These are phyloP conservation scores for Bovichtus diacanthus DNA, from an alignment of 2,797 vertebrate species.

Conservation along the genomic window DNA sequence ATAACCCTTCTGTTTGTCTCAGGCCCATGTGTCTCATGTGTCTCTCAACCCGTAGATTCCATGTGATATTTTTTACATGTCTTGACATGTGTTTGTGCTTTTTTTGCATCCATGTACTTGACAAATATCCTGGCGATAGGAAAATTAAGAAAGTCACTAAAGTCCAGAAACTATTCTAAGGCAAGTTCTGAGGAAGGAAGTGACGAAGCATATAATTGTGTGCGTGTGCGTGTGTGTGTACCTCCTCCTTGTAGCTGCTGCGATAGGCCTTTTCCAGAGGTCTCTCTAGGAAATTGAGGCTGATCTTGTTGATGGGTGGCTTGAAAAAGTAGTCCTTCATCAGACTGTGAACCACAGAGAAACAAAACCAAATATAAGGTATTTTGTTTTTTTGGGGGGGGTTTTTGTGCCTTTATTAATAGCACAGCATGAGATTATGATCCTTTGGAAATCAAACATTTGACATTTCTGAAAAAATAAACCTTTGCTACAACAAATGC, in stretches of 20 bases:
- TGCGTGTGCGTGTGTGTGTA: conserved; percentile 56
- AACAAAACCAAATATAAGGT: background rate
- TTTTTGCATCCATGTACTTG: background rate
- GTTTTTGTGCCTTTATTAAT: no score
- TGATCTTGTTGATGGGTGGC: conserved; percentile 97
- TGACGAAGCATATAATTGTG: background rate
- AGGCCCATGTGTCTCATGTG: no score
- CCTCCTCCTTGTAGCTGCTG: conserved; percentile 96
- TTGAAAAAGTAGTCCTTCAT: conserved; percentile 99
- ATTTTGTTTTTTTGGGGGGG: no score
- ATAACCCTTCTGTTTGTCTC: background rate
- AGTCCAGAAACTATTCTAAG: background rate
- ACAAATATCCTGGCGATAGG: background rate
- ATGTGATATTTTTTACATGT: no score
- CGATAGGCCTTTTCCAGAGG: conserved; percentile 92
- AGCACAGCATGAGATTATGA: no score
- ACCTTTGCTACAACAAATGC: background rate
- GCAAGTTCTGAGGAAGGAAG: background rate
- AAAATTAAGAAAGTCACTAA: background rate
- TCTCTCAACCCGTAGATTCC: background rate
- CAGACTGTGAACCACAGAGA: conserved; percentile 82
- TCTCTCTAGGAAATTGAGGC: conserved; percentile 94
- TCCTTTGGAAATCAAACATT: background rate
- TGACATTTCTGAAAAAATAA: conserved; percentile 5
- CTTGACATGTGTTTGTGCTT: background rate